A percentile compares a stretch with the other conserved stretches of the same genome.
Conservation (phyloP, 2,797 vertebrate genomes). For the Heterohyrax brucei region DNA sequence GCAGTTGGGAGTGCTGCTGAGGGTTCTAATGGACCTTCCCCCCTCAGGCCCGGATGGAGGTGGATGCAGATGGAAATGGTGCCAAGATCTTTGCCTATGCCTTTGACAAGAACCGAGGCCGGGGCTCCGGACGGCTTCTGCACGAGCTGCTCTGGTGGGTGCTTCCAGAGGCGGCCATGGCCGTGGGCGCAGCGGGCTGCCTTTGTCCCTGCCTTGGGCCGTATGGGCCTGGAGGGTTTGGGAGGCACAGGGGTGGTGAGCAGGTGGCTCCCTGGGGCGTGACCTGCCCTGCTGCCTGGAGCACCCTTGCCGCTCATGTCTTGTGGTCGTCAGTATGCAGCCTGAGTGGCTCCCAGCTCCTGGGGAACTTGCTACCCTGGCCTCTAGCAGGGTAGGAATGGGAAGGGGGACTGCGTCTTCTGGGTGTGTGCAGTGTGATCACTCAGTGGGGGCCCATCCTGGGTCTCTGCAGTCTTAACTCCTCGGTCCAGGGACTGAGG, state of each 20-base stretch:
- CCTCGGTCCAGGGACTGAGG: neutral
- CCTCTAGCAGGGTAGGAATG: neutral
- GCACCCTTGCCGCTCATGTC: fast-evolving
- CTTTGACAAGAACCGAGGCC: constrained; percentile 98
- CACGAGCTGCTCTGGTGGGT: constrained; percentile 98
- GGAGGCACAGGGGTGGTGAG: too few species aligned
- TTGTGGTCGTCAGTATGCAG: fast-evolving
- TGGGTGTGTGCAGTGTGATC: neutral
- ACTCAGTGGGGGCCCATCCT: neutral
- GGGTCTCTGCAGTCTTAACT: neutral
- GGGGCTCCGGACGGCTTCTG: constrained; percentile 96
- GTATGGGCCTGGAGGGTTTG: too few species aligned
- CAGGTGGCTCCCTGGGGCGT: too few species aligned
- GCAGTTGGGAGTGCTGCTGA: neutral
- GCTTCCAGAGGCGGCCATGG: fast-evolving
- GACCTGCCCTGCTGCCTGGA: too few species aligned
- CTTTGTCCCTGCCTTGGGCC: too few species aligned
- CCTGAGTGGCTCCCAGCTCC: too few species aligned
- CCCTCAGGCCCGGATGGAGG: constrained; percentile 98
- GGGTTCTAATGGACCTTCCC: neutral
- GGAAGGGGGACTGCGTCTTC: neutral
- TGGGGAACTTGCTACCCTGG: neutral
- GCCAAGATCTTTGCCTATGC: constrained; percentile 99
- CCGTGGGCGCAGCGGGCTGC: neutral
- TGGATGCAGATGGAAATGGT: constrained; percentile 98